Percentiles rank a stretch among this genome's conserved stretches.
Conservation (phyloP, 2,888 invertebrate genomes). For the Polyploca ridens region DNA sequence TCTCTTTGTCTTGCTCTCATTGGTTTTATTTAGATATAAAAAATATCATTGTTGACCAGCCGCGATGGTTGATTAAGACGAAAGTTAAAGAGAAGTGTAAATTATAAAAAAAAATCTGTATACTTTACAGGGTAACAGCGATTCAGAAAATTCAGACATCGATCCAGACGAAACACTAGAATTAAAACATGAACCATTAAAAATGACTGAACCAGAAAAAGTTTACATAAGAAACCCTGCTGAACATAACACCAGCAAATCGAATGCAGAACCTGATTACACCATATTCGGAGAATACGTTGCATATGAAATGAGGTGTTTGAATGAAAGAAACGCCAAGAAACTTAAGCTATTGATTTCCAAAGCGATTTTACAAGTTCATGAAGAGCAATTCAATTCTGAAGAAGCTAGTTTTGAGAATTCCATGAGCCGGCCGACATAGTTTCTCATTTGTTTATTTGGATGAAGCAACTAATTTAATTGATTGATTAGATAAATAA, state of each 20-base stretch:
- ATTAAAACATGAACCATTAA: not conserved
- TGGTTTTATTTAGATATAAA: no score
- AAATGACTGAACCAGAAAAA: not conserved
- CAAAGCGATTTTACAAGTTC: slow-evolving; percentile 21
- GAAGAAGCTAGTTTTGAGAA: not conserved
- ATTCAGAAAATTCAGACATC: not conserved
- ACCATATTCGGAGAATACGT: slow-evolving; percentile 22
- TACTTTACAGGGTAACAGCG: not conserved
- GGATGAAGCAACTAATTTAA: not conserved
- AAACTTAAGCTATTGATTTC: slow-evolving; percentile 21
- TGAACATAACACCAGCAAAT: not conserved
- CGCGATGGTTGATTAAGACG: no score
- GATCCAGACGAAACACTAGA: not conserved
- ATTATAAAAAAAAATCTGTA: not conserved
- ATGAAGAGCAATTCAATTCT: slow-evolving; percentile 20
- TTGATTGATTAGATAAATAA: no score
- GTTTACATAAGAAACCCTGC: not conserved
- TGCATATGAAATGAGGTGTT: slow-evolving; percentile 20
- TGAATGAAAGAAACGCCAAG: slow-evolving; percentile 18
- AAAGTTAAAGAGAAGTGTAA: no score
- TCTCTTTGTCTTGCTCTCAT: no score
- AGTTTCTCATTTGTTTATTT: not conserved
- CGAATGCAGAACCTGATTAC: slow-evolving; percentile 18
- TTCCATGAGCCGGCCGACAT: not conserved
- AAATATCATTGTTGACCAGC: no score